phyloP scores from a whole-genome alignment of 2,888 invertebrate species.

The Lysandra bellargus region DNA sequence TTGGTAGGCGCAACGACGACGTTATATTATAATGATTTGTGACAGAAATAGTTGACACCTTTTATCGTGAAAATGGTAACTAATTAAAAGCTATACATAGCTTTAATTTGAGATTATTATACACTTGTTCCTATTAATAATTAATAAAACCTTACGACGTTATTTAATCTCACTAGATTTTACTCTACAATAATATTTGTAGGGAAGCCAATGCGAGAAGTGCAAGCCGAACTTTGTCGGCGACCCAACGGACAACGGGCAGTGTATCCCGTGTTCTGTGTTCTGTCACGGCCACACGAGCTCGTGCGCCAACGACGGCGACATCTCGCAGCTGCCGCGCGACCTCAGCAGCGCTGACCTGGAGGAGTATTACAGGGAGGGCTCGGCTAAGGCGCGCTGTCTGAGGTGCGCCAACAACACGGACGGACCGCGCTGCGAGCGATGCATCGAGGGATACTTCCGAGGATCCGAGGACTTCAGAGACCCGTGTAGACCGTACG shows the following conservation, averaged over 20 bases:
- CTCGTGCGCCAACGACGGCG: conserved; percentile 85
- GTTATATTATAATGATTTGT: too few relatives aligned
- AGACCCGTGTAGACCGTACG: conserved; percentile 87
- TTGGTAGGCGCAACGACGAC: too few relatives aligned
- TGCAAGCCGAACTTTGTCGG: conserved; percentile 96
- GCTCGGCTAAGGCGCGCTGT: conserved; percentile 86
- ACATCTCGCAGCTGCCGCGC: conserved; percentile 61
- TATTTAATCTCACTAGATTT: neutral
- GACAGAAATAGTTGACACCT: too few relatives aligned
- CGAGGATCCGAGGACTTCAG: conserved; percentile 88
- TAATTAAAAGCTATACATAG: too few relatives aligned
- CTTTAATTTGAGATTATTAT: too few relatives aligned
- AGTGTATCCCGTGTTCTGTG: conserved; percentile 92
- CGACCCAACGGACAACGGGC: conserved; percentile 91
- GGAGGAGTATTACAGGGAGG: conserved; percentile 83
- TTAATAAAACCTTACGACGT: too few relatives aligned
- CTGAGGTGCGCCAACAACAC: conserved; percentile 91
- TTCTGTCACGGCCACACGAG: conserved; percentile 95
- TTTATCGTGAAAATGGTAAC: too few relatives aligned
- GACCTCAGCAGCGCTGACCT: conserved; percentile 79
- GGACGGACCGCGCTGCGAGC: conserved; percentile 89
- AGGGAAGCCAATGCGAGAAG: conserved; percentile 94
- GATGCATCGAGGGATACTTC: conserved; percentile 88
- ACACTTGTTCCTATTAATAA: too few relatives aligned
- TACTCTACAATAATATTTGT: conserved; percentile 40